phyloP scores from a whole-genome alignment of 2,888 invertebrate genomes.

The Drosophila mulleri region DNA sequence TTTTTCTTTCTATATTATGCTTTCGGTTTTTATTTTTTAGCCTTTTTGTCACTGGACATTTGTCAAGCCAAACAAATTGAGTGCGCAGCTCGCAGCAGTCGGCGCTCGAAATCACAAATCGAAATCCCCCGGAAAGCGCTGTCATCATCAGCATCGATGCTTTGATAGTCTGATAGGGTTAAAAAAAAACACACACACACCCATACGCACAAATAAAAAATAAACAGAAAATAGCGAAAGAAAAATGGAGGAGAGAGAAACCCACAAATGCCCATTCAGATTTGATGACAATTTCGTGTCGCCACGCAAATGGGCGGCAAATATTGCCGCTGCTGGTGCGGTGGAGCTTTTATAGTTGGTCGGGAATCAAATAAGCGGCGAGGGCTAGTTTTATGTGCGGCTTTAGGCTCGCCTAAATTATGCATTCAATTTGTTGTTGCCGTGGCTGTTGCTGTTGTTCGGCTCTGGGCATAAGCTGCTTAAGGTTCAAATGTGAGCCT shows the following conservation, averaged over 20 bases:
- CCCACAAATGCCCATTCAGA: slow-evolving; percentile 43
- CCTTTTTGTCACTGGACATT: slow-evolving; percentile 72
- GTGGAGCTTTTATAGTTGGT: slow-evolving; percentile 22
- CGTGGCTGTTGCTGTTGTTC: background rate
- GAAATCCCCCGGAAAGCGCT: slow-evolving; percentile 51
- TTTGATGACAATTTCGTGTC: slow-evolving; percentile 53
- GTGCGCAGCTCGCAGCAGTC: slow-evolving; percentile 54
- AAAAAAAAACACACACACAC: background rate
- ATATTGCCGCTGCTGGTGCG: slow-evolving; percentile 15
- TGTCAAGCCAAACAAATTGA: slow-evolving; percentile 76
- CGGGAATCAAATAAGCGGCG: slow-evolving; percentile 14
- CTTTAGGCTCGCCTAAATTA: slow-evolving; percentile 45
- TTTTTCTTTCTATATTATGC: slow-evolving; percentile 8
- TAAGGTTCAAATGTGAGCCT: slow-evolving; percentile 64
- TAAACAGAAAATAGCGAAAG: slow-evolving; percentile 20
- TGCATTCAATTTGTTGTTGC: slow-evolving; percentile 36
- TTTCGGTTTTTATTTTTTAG: slow-evolving; percentile 8
- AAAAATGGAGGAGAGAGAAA: slow-evolving; percentile 13
- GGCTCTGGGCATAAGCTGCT: slow-evolving; percentile 57
- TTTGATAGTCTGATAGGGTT: slow-evolving; percentile 31
- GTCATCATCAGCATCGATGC: slow-evolving; percentile 42
- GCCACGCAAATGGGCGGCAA: slow-evolving; percentile 37
- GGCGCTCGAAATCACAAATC: slow-evolving; percentile 56
- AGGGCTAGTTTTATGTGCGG: slow-evolving; percentile 28
- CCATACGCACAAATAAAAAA: background rate